Evolutionary conservation across 2,797 vertebrate genomes (phyloP), one percentile per base, ranked within the genome.

Genomic region (Phalloptychus januarius): DNA sequence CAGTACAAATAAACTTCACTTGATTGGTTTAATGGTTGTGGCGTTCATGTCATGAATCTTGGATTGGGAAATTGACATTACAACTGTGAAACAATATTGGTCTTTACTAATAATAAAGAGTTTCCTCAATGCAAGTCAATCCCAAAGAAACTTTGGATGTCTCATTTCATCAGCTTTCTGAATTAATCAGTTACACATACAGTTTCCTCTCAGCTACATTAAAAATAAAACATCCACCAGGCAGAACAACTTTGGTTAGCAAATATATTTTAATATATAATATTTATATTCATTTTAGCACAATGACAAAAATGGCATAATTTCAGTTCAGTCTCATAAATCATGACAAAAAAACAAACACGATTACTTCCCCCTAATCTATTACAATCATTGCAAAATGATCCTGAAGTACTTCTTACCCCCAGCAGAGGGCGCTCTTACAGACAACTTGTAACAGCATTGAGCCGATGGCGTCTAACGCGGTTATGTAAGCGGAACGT

Each of bases 201-300:
- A 44, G 12, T 72, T 0, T 48, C 33, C 0, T 50, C 33, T 40
- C 0, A 44, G 23, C 3, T 3, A 4, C 23, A 3, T 25, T 12
- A 10, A 33, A 74, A 86, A 85, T 7, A 90, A 76, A 45, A 77
- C 13, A 20, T 3, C 15, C 67, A 86, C 15, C 63, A 86, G 71
- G 44, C 71, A 80, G 80, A 75, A 50, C 46, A 23, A 13, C 79
- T 3, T 91, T 91, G 94, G 95, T 96, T 94, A 95, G 95, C 95
- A 96, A 96, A 96, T 95, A 95, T 95, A 96, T 95, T 96, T 96
- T 95, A 96, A 96, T 96, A 95, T 95, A 95, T 94, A 92, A 95
- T 95, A 95, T 95, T 94, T 95, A 95, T 95, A 92, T 94, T 95
- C 84, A 94, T 95, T 95, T 95, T 95, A 96, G 94, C 95, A 92